Conservation (phyloP, 2,113 vertebrate genomes). For the Pomatorhinus ruficollis region DNA sequence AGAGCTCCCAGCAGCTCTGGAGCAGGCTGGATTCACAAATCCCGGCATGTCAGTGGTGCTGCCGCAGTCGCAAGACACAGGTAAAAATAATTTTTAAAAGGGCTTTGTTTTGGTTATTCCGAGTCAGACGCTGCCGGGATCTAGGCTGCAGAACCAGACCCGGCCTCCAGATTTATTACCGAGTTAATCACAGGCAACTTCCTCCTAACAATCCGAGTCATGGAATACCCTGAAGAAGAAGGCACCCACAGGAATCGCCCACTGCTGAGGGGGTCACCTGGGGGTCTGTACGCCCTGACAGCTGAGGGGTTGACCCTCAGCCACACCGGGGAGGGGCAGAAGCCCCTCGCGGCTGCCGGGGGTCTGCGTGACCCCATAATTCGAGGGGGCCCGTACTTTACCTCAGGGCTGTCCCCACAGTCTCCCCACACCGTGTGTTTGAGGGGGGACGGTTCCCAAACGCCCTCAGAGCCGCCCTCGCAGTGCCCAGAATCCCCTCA, state of each 20-base stretch:
- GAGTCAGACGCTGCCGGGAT: background rate
- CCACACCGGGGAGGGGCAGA: background rate
- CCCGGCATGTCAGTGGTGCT: rapidly evolving
- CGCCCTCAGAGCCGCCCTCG: background rate
- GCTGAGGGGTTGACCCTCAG: background rate
- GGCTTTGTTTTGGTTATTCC: background rate
- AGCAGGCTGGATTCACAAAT: background rate
- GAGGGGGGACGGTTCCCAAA: background rate
- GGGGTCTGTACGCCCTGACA: background rate
- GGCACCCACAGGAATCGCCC: background rate
- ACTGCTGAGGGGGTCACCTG: background rate
- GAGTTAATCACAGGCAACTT: background rate
- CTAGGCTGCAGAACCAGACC: background rate
- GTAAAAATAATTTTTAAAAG: rapidly evolving
- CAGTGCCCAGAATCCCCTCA: background rate
- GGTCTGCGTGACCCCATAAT: rapidly evolving
- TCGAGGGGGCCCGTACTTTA: background rate
- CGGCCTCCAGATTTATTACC: background rate
- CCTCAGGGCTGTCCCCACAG: too few species aligned
- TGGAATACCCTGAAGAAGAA: rapidly evolving
- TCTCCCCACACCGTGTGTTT: rapidly evolving
- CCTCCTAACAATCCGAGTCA: background rate
- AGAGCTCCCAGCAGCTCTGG: background rate
- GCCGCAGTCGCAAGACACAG: background rate
- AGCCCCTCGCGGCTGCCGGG: too few species aligned